A percentile compares a stretch with the other conserved stretches of the same genome.
These are phyloP conservation scores for Drosophila sturtevanti DNA, from an alignment of 1,140 invertebrate genomes.

Conservation along the genomic window DNA sequence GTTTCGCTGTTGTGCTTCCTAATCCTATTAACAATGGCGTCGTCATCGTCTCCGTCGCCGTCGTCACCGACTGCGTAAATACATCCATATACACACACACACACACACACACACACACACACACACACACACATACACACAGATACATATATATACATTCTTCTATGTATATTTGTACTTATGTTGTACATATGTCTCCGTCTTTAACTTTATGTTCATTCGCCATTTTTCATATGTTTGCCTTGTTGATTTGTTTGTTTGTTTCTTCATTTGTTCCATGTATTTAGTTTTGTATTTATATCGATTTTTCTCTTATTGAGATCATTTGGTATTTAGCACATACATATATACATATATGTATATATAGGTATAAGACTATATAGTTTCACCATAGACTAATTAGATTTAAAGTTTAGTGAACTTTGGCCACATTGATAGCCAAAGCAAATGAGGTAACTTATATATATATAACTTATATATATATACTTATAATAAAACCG, in stretches of 20 bases:
- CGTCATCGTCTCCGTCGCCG: constrained; percentile 49
- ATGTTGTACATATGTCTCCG: not conserved
- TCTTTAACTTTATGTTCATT: constrained; percentile 42
- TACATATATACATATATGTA: not conserved
- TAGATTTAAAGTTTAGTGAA: constrained; percentile 60
- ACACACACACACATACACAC: constrained; percentile 6
- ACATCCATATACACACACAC: constrained; percentile 6
- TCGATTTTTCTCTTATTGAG: constrained; percentile 23
- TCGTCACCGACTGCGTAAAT: constrained; percentile 49
- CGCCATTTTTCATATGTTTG: constrained; percentile 65
- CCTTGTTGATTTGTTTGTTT: not conserved
- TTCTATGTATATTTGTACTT: constrained; percentile 17
- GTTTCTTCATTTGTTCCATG: not conserved
- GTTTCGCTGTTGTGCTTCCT: constrained; percentile 64
- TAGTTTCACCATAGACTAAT: constrained; percentile 38
- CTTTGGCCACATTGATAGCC: not conserved
- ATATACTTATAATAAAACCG: not conserved
- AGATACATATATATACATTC: not conserved
- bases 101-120: not conserved
- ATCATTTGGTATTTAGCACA: not conserved
- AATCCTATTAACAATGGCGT: constrained; percentile 77
- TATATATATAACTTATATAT: not conserved
- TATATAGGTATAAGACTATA: not conserved
- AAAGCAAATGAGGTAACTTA: not conserved
- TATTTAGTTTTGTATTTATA: constrained; percentile 20